These are phyloP conservation scores for Odontomyia ornata DNA, from an alignment of 2,888 invertebrate species.

Conservation along the genomic window DNA sequence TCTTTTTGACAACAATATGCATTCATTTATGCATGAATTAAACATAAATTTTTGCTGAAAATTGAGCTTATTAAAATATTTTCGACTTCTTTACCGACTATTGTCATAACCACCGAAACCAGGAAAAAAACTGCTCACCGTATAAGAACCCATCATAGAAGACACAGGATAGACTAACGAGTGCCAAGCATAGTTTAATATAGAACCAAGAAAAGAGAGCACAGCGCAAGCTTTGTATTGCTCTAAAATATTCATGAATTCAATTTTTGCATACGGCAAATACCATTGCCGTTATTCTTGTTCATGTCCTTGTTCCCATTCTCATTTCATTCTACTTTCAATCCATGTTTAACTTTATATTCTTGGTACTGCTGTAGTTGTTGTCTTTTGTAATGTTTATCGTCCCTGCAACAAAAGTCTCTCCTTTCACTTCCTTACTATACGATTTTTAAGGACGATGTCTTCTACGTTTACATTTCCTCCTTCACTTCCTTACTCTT, in stretches of 20 bases:
- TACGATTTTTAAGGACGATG: no score
- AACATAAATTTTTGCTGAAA: constrained; percentile 42
- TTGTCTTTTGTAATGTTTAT: background rate
- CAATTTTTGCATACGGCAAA: constrained; percentile 36
- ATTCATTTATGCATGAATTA: constrained; percentile 42
- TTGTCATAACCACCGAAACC: background rate
- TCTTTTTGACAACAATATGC: constrained; percentile 39
- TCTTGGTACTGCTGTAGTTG: background rate
- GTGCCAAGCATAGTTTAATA: background rate
- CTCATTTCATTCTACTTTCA: constrained; percentile 5
- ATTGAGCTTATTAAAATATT: constrained; percentile 45
- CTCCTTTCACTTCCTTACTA: no score
- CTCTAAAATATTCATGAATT: constrained; percentile 44
- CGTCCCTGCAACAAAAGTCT: background rate
- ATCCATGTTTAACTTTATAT: background rate
- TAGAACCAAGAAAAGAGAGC: background rate
- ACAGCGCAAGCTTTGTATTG: background rate
- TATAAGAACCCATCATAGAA: background rate
- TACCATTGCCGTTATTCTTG: constrained; percentile 9
- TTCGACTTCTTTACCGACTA: constrained; percentile 3
- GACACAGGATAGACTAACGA: background rate
- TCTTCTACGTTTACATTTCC: no score
- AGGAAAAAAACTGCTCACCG: constrained; percentile 5
- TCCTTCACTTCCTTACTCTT: background rate
- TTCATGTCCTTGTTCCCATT: constrained; percentile 18